Evolutionary conservation across 2,113 vertebrate genomes (phyloP).

Genomic region (Melanostigma gelatinosum): DNA sequence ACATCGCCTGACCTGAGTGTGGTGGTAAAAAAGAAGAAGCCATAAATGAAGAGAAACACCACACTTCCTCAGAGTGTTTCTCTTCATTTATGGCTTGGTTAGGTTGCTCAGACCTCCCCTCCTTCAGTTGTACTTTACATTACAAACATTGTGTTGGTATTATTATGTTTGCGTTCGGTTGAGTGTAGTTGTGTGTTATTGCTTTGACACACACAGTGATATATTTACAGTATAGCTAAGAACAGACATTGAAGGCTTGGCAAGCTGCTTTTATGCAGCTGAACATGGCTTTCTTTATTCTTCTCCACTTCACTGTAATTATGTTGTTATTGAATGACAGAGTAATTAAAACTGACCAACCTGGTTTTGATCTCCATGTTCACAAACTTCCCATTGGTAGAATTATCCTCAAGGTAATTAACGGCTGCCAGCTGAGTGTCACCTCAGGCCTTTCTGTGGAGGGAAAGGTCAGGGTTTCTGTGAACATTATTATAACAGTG

Average conservation of each 20-base stretch:
- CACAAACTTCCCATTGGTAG: neutral
- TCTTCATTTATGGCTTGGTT: too few relatives aligned
- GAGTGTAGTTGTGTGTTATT: neutral
- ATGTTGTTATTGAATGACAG: neutral
- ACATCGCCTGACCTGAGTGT: too few relatives aligned
- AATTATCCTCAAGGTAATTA: neutral
- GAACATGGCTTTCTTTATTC: neutral
- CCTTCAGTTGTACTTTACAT: too few relatives aligned
- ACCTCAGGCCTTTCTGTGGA: neutral
- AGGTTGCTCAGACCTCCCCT: too few relatives aligned
- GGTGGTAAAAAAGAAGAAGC: too few relatives aligned
- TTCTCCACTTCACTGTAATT: neutral
- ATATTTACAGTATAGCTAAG: neutral
- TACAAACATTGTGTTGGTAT: neutral
- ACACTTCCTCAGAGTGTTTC: too few relatives aligned
- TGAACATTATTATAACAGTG: neutral
- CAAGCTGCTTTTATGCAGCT: neutral
- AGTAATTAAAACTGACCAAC: neutral
- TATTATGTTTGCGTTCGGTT: neutral
- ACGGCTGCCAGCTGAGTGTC: neutral
- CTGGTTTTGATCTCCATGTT: conserved; percentile 1
- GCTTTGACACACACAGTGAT: neutral
- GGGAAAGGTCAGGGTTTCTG: neutral
- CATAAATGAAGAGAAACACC: too few relatives aligned
- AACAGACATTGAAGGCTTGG: neutral